phyloP scores from a whole-genome alignment of 1,140 invertebrate species.

The Oedothorax gibbosus region DNA sequence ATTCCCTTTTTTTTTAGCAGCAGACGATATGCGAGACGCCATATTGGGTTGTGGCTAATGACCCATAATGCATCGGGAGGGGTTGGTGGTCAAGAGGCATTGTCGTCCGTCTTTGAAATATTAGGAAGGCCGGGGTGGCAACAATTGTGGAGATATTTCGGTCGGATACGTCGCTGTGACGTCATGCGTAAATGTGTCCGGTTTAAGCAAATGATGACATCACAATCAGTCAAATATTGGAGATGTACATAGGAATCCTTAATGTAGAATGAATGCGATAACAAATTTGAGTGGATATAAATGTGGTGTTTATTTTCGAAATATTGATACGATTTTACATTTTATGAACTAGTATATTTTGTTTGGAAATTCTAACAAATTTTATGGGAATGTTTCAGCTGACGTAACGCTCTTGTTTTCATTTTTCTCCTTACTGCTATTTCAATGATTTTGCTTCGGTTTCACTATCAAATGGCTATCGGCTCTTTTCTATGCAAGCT shows the following conservation, averaged over 20 bases:
- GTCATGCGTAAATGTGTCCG: not conserved
- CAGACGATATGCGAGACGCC: not conserved
- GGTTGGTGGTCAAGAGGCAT: not conserved
- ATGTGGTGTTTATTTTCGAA: too few relatives aligned
- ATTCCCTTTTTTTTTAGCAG: not conserved
- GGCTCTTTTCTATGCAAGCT: too few relatives aligned
- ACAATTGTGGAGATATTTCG: not conserved
- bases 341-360: too few relatives aligned
- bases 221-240: not conserved
- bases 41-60: constrained; percentile 17
- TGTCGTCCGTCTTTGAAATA: not conserved
- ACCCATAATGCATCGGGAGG: constrained; percentile 13
- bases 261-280: not conserved
- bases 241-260: not conserved
- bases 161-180: not conserved
- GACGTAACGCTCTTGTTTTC: too few relatives aligned
- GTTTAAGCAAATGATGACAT: not conserved
- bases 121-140: not conserved
- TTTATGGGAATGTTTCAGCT: too few relatives aligned
- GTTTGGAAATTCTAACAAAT: too few relatives aligned
- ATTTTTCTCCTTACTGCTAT: too few relatives aligned
- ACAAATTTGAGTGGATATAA: too few relatives aligned
- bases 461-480: too few relatives aligned
- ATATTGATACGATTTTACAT: too few relatives aligned
- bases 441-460: too few relatives aligned